Percentiles rank a stretch among this genome's conserved stretches.
Conservation (phyloP, 2,797 vertebrate species). For the Enteromius anoplus region DNA sequence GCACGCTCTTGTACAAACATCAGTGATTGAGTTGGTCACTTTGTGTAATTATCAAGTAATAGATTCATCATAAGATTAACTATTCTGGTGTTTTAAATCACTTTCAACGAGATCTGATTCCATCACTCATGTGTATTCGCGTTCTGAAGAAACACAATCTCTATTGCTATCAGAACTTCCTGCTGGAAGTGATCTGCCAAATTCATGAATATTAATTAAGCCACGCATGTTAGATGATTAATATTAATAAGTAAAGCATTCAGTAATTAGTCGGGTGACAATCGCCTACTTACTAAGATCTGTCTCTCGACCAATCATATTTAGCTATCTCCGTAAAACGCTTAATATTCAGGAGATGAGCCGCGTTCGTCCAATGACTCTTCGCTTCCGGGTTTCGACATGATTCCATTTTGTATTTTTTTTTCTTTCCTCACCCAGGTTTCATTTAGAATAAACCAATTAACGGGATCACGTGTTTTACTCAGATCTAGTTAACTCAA, state of each 20-base stretch:
- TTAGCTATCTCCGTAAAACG: accelerated
- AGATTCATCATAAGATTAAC: too few relatives aligned
- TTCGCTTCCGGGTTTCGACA: conserved; percentile 17
- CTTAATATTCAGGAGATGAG: conserved; percentile 4
- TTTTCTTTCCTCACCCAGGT: too few relatives aligned
- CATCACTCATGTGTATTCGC: too few relatives aligned
- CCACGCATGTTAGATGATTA: not conserved
- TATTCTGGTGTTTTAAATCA: not conserved
- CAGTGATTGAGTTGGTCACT: too few relatives aligned
- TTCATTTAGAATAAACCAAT: not conserved
- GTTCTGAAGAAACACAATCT: not conserved
- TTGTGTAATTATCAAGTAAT: not conserved
- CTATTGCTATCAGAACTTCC: not conserved
- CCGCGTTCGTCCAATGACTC: not conserved
- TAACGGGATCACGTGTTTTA: not conserved
- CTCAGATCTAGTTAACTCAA: not conserved
- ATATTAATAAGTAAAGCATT: conserved; percentile 1
- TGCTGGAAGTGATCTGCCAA: not conserved
- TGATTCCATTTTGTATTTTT: too few relatives aligned
- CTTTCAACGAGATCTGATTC: not conserved
- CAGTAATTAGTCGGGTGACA: not conserved
- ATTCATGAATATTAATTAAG: not conserved
- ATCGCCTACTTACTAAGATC: not conserved
- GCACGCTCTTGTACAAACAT: not conserved
- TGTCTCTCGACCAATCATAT: conserved; percentile 6